Base-by-base conservation (phyloP, 2,888 invertebrate species). In the Hanleya hanleyi region DNA sequence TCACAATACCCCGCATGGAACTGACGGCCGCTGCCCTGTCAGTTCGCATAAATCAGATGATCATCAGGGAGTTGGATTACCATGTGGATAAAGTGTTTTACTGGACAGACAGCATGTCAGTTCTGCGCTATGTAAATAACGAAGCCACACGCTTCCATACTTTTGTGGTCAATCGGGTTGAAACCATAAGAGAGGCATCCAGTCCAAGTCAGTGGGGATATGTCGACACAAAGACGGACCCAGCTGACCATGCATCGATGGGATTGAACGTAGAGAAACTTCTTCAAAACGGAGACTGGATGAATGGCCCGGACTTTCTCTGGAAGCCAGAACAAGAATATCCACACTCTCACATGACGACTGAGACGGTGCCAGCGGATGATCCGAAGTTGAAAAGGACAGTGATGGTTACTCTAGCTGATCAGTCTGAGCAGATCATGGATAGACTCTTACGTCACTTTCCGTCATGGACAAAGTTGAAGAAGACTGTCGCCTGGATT, bases 1-100 rank as follows among this genome's bases (percentile, higher is more conserved):
- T 66, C 26, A 71, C 68, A 35, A 71, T 77, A 66, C 76, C 77
- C 1, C n/a, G 77, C 12, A 51, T 79, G 22, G 79, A 79, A 57
- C 70, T 76, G 0, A 74, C 70, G 7, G 80, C 76, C 18, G 77
- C 73, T 12, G 69, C 69, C 2, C 67, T 71, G 22, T 67, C 74
- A 15, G 68, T 74, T 1, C 57, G 67, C 2, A 47, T 71, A 2
- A 69, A 66, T 57, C 36, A 35, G 1, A 35, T 68, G 68, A 18
- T 70, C n/a, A 32, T 65, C n/a, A 22, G 26, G 49, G 69, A 74
- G 33, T 47, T 77, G 3, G 67, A 77, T 22, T 0, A 67, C 18
- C 36, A 1, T 15, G 36, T 68, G 12, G 35, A 64, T 50, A 65
- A 29, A 5, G 61, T 57, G 70, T 74, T 51, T 51, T 51, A 51